Evolutionary conservation across 2,888 invertebrate species (phyloP).

Genomic region (Tachina grossa): DNA sequence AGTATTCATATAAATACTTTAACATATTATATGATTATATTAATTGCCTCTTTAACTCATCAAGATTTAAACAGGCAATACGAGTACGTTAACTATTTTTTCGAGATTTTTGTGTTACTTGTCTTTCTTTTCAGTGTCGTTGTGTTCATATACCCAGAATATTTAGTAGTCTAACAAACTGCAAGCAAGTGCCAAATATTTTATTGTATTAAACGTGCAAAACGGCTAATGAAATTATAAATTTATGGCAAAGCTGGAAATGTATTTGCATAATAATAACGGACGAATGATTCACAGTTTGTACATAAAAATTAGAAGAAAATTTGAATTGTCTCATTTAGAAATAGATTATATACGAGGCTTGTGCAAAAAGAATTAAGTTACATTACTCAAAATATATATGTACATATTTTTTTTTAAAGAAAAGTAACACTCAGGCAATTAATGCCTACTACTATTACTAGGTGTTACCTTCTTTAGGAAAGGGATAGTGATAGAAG

Average conservation of each 20-base stretch:
- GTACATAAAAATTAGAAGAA: not conserved
- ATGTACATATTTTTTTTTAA: no score
- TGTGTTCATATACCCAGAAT: not conserved
- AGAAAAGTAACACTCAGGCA: no score
- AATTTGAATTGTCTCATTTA: not conserved
- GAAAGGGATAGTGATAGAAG: no score
- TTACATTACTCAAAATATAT: no score
- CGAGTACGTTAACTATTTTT: not conserved
- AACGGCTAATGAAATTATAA: constrained; percentile 18
- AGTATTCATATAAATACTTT: constrained; percentile 1
- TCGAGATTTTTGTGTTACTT: not conserved
- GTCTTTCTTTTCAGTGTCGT: no score
- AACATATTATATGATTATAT: not conserved
- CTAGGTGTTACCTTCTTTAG: no score
- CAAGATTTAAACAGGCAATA: not conserved
- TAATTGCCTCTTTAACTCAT: not conserved
- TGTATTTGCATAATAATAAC: constrained; percentile 3
- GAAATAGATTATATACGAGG: not conserved
- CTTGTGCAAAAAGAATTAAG: no score
- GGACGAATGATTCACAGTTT: constrained; percentile 27
- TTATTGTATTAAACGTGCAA: constrained; percentile 26
- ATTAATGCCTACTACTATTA: no score
- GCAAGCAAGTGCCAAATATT: constrained; percentile 13
- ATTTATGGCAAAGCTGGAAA: not conserved
- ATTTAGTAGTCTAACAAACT: not conserved